A percentile compares a stretch with the other conserved stretches of the same genome.
Evolutionary conservation across 2,888 invertebrate species (phyloP).

Genomic region (Amblyjoppa fuscipennis): DNA sequence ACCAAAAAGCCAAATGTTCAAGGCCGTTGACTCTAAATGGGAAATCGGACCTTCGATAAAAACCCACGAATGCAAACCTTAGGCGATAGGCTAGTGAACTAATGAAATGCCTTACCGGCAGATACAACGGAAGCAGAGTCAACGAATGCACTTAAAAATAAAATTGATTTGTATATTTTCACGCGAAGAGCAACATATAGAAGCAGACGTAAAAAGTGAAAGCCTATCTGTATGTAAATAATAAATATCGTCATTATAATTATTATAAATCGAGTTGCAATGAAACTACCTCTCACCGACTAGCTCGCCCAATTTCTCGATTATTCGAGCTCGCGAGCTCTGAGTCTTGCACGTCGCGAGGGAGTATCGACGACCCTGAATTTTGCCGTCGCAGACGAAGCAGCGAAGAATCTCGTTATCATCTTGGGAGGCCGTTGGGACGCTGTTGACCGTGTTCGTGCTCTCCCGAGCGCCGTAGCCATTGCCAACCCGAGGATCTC

Average conservation of each 20-base stretch:
- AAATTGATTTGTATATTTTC: too few relatives aligned
- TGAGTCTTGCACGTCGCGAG: slow-evolving; percentile 83
- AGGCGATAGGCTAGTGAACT: too few relatives aligned
- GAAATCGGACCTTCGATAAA: too few relatives aligned
- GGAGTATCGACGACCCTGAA: slow-evolving; percentile 81
- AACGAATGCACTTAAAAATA: too few relatives aligned
- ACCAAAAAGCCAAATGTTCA: too few relatives aligned
- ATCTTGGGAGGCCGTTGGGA: slow-evolving; percentile 4
- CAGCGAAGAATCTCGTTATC: slow-evolving; percentile 71
- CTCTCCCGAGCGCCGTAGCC: not conserved
- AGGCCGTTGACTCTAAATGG: too few relatives aligned
- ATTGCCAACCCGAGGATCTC: slow-evolving; percentile 1
- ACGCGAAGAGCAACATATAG: too few relatives aligned
- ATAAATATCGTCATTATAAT: not conserved
- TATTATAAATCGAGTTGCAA: not conserved
- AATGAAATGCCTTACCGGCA: too few relatives aligned
- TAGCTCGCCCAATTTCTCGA: slow-evolving; percentile 83
- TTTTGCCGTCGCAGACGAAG: slow-evolving; percentile 83
- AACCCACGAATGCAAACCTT: too few relatives aligned
- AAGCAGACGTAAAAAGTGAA: too few relatives aligned
- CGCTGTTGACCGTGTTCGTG: slow-evolving; percentile 8
- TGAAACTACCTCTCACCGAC: slow-evolving; percentile 82
- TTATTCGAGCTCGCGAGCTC: slow-evolving; percentile 79
- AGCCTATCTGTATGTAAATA: not conserved
- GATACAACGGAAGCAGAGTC: too few relatives aligned